These are phyloP conservation scores for Pseudochromis fuscus DNA, from an alignment of 2,797 vertebrate species.

Conservation along the genomic window DNA sequence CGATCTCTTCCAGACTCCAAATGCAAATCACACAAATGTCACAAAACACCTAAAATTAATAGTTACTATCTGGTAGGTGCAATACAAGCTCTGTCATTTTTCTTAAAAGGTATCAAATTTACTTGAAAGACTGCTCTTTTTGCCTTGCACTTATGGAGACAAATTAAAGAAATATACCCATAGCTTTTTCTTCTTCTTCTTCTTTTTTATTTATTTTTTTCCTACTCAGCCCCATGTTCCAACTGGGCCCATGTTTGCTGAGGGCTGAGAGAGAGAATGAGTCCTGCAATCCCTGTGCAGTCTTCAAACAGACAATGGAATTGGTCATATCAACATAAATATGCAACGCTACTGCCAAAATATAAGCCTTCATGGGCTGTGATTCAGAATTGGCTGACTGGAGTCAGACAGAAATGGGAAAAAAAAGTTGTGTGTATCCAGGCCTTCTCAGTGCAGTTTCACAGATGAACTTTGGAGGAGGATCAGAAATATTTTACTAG, in stretches of 20 bases:
- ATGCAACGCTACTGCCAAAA: constrained; percentile 64
- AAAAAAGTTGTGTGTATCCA: constrained; percentile 46
- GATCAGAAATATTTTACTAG: constrained; percentile 43
- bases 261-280: constrained; percentile 41
- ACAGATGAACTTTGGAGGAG: constrained; percentile 29
- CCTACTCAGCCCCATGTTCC: constrained; percentile 21
- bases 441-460: constrained; percentile 38
- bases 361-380: constrained; percentile 60
- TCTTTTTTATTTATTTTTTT: background rate
- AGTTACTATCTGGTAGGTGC: constrained; percentile 61
- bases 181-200: background rate
- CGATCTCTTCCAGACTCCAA: constrained; percentile 51
- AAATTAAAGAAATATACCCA: constrained; percentile 33
- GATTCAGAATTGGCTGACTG: constrained; percentile 59
- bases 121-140: constrained; percentile 41
- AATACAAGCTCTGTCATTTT: constrained; percentile 48
- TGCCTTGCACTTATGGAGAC: constrained; percentile 50
- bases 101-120: constrained; percentile 37
- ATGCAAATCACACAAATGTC: constrained; percentile 72
- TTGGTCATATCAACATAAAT: constrained; percentile 67
- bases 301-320: constrained; percentile 56
- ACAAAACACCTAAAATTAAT: constrained; percentile 74
- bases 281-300: constrained; percentile 45
- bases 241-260: constrained; percentile 44
- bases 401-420: constrained; percentile 44